Conservation (phyloP, 2,113 vertebrate genomes). For the Triplophysa rosa region DNA sequence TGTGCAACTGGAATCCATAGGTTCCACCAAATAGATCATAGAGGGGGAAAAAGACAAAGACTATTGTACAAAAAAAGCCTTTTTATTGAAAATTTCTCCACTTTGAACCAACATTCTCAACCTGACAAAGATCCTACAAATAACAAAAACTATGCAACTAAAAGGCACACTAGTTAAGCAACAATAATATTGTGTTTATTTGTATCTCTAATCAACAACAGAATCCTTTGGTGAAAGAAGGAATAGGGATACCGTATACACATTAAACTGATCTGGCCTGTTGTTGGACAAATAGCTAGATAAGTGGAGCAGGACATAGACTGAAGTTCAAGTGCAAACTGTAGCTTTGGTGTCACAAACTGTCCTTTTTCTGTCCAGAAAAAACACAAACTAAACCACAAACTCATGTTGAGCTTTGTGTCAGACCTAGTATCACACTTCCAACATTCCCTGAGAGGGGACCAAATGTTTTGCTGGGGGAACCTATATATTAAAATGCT, state of each 20-base stretch:
- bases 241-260: background rate
- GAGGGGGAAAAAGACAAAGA: slow-evolving; percentile 16
- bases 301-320: background rate
- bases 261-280: background rate
- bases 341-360: slow-evolving; percentile 23
- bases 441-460: slow-evolving; percentile 49
- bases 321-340: background rate
- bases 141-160: slow-evolving; percentile 57
- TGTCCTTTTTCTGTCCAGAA: background rate
- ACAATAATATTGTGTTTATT: slow-evolving; percentile 2
- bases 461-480: slow-evolving; percentile 18
- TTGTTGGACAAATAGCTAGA: background rate
- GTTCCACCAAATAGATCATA: background rate
- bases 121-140: slow-evolving; percentile 60
- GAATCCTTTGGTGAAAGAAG: background rate
- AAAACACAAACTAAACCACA: background rate
- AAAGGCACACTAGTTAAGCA: slow-evolving; percentile 66
- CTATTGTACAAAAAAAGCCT: slow-evolving; percentile 67
- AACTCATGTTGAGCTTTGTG: slow-evolving; percentile 10
- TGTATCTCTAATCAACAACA: background rate
- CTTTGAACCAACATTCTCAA: slow-evolving; percentile 66
- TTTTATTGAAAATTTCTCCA: slow-evolving; percentile 71
- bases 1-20: too few species aligned
- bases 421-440: slow-evolving; percentile 34
- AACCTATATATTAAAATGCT: slow-evolving; percentile 47